Percentiles rank a stretch among this genome's conserved stretches.
phyloP scores from a whole-genome alignment of 2,113 vertebrate genomes.

The Channa maculata region DNA sequence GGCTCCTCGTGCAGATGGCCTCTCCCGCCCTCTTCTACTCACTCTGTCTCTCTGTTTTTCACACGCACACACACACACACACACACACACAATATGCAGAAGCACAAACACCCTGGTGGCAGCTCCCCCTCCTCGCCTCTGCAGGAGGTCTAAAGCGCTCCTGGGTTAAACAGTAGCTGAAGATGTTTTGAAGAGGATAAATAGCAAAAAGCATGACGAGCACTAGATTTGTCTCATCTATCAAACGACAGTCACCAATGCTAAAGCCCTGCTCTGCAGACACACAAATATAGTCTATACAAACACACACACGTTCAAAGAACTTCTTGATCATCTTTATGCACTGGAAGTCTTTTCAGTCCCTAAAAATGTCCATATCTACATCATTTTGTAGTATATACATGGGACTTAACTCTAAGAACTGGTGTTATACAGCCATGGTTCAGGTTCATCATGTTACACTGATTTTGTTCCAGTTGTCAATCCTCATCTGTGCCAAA shows the following conservation, averaged over 20 bases:
- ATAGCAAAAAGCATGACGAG: conserved; percentile 39
- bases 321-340: background rate
- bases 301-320: background rate
- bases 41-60: conserved; percentile 17
- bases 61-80: conserved; percentile 34
- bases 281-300: conserved; percentile 23
- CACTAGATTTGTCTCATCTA: conserved; percentile 49
- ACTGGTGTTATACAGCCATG: too few relatives aligned
- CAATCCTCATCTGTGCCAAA: conserved; percentile 34
- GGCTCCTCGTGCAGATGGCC: conserved; percentile 74
- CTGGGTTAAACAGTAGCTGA: conserved; percentile 59
- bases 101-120: conserved; percentile 32
- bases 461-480: conserved; percentile 45
- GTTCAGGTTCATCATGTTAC: background rate
- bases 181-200: conserved; percentile 52
- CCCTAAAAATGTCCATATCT: background rate
- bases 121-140: conserved; percentile 11
- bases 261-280: background rate
- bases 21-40: conserved; percentile 56
- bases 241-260: conserved; percentile 13
- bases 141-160: conserved; percentile 59
- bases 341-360: background rate
- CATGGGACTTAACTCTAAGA: too few relatives aligned
- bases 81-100: conserved; percentile 40
- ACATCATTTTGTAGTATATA: background rate